These are phyloP conservation scores for Rhinolophus sinicus DNA, from an alignment of 2,113 vertebrate genomes.

Conservation along the genomic window DNA sequence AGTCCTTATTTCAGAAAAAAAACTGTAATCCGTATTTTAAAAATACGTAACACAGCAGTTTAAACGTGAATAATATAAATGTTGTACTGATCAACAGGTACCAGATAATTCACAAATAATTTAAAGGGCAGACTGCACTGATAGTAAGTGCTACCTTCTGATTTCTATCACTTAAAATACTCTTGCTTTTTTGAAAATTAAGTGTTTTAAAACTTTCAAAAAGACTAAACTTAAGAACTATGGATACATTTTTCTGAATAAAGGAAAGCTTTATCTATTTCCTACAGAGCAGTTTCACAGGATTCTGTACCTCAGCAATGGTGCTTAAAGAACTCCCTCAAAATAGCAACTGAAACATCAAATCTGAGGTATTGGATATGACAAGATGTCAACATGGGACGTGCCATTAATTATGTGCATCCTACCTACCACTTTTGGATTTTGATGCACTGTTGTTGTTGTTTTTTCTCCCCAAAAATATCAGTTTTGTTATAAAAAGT, in stretches of 20 bases:
- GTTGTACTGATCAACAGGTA: background rate
- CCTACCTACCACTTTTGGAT: background rate
- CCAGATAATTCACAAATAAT: background rate
- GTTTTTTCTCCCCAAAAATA: background rate
- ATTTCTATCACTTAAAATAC: slow-evolving; percentile 1
- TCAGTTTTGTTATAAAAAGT: background rate
- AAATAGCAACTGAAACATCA: background rate
- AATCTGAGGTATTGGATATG: background rate
- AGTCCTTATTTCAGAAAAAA: slow-evolving; percentile 31
- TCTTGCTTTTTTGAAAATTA: background rate
- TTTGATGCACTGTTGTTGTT: background rate
- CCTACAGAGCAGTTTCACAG: background rate
- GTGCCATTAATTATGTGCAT: background rate
- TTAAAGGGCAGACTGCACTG: background rate
- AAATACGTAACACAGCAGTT: background rate
- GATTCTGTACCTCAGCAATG: background rate
- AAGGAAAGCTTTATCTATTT: background rate
- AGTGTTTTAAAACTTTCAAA: background rate
- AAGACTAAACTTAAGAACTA: background rate
- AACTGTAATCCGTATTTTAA: background rate
- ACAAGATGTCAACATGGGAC: background rate
- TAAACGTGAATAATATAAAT: background rate
- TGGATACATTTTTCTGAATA: background rate
- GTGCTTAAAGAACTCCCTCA: background rate
- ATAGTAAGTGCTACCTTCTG: background rate